A percentile compares a stretch with the other conserved stretches of the same genome.
Conservation (phyloP, 2,888 invertebrate genomes). For the Dione juno region DNA sequence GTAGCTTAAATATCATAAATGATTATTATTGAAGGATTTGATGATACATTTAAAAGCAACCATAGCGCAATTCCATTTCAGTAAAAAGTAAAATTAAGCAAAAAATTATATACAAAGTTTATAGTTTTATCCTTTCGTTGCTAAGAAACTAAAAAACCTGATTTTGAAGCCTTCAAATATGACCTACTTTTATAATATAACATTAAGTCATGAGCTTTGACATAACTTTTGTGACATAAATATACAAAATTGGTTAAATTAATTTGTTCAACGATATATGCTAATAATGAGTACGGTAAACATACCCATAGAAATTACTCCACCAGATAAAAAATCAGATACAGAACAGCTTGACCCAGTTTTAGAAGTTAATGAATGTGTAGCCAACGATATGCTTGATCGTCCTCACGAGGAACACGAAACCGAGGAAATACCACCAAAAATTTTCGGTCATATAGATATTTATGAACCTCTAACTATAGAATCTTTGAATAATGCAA, state of each 20-base stretch:
- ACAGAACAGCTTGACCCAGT: conserved; percentile 65
- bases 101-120: background rate
- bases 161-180: conserved; percentile 38
- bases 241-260: background rate
- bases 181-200: conserved; percentile 38
- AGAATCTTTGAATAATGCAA: conserved; percentile 83
- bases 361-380: conserved; percentile 72
- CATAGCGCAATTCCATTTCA: background rate
- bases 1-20: background rate
- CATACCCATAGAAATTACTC: conserved; percentile 51
- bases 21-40: too few species aligned
- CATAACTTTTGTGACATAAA: background rate
- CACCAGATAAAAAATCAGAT: conserved; percentile 57
- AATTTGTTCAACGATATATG: conserved; percentile 3
- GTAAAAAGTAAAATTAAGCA: background rate
- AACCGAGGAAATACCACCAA: conserved; percentile 67
- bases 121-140: conserved; percentile 42
- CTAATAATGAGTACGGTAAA: conserved; percentile 52
- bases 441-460: conserved; percentile 66
- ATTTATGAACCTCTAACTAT: conserved; percentile 71
- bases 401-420: conserved; percentile 61
- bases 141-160: conserved; percentile 55
- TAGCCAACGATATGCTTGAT: conserved; percentile 62
- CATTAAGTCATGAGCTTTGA: conserved; percentile 14
- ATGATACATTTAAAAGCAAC: too few species aligned